These are phyloP conservation scores for Botia almorhae DNA, from an alignment of 2,797 vertebrate genomes.

Conservation along the genomic window DNA sequence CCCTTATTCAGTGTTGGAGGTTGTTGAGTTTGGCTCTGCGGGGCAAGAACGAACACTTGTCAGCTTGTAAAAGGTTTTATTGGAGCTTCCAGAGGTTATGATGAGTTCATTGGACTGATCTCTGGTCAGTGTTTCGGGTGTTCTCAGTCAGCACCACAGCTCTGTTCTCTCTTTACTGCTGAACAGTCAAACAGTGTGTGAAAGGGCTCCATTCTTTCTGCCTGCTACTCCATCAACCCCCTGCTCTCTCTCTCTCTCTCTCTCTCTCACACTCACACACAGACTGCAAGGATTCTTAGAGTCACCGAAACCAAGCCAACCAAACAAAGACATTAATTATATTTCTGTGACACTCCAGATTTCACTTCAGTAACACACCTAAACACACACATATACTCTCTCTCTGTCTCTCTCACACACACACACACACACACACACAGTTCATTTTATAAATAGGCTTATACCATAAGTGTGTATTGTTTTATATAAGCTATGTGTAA, in stretches of 20 bases:
- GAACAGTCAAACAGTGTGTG: slow-evolving; percentile 49
- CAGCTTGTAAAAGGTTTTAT: slow-evolving; percentile 10
- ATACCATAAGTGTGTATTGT: no score
- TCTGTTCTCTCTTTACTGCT: slow-evolving; percentile 51
- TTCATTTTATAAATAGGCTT: no score
- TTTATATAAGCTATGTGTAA: no score
- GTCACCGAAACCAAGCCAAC: slow-evolving; percentile 52
- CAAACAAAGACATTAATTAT: slow-evolving; percentile 69
- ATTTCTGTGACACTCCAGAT: slow-evolving; percentile 56
- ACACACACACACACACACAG: no score
- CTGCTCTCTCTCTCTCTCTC: slow-evolving; percentile 45
- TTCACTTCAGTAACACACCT: slow-evolving; percentile 41
- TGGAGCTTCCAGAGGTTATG: slow-evolving; percentile 16
- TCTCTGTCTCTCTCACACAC: not conserved
- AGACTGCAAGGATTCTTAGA: slow-evolving; percentile 60
- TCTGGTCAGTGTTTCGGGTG: slow-evolving; percentile 50
- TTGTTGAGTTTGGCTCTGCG: not conserved
- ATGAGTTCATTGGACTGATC: slow-evolving; percentile 40
- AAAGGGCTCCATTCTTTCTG: slow-evolving; percentile 68
- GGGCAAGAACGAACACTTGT: slow-evolving; percentile 17
- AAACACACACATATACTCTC: not conserved
- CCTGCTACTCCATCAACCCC: slow-evolving; percentile 37
- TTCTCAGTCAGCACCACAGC: slow-evolving; percentile 49
- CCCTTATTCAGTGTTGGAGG: not conserved
- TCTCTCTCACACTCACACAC: slow-evolving; percentile 63